Conservation (phyloP, 2,797 vertebrate genomes). For the Crocidura indochinensis region DNA sequence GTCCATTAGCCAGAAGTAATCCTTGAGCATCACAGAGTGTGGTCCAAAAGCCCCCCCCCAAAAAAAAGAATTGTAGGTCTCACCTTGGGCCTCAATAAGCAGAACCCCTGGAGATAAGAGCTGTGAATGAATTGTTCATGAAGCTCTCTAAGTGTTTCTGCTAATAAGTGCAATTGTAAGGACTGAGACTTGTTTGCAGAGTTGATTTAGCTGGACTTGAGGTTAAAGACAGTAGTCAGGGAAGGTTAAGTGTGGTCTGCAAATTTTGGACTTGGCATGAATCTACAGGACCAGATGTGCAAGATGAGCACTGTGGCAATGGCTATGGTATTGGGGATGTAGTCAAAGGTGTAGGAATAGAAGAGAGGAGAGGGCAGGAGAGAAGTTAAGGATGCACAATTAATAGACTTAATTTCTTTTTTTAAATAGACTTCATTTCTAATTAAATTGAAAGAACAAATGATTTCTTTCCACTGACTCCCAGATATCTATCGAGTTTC, state of each 20-base stretch:
- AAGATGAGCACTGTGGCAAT: not conserved
- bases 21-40: too few relatives aligned
- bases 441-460: not conserved
- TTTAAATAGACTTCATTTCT: not conserved
- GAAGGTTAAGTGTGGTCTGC: not conserved
- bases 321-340: accelerated
- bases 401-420: not conserved
- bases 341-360: not conserved
- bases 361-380: not conserved
- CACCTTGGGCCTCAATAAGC: not conserved
- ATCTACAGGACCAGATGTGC: not conserved
- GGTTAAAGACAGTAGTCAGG: not conserved
- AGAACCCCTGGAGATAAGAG: not conserved
- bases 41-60: too few relatives aligned
- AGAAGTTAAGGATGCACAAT: not conserved
- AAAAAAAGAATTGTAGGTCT: not conserved
- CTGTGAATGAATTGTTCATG: not conserved
- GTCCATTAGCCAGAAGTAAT: too few relatives aligned
- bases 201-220: not conserved
- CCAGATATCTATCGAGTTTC: not conserved
- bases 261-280: not conserved
- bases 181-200: not conserved
- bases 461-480: not conserved
- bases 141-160: not conserved
- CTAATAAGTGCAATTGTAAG: not conserved